Evolutionary conservation across 2,888 invertebrate species (phyloP), one percentile per base, ranked within the genome.

Genomic region (Tetragonisca angustula): DNA sequence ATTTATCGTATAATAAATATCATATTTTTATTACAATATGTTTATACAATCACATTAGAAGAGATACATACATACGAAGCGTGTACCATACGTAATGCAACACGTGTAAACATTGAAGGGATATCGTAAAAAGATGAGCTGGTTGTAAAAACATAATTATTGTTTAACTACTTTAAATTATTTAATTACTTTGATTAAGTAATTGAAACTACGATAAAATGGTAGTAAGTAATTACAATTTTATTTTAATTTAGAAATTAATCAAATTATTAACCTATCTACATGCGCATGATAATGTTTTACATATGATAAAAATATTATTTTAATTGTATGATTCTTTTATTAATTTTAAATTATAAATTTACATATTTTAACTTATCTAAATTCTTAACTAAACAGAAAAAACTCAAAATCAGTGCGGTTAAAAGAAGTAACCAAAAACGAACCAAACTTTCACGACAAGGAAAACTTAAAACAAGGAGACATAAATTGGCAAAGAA

Each of bases 301-400:
- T 54, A 36, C 32, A 50, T 13, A 62, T 1, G n/a, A 19, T 54
- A 9, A 15, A 27, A 36, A n/a, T 64, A 69, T 65, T 62, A 1
- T 19, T n/a, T 17, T 62, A 56, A 27, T 3, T 69, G 32, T 59
- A 21, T 59, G 17, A 27, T 61, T 21, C 19, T 19, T 62, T 15
- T 24, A 15, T 65, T 67, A 52, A n/a, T 32, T 65, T 15, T 43
- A 52, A 43, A 32, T 70, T 64, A 68, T 79, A 24, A 52, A 52
- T 27, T 5, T 52, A 50, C 67, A 3, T 68, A 17, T 49, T n/a
- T 49, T 52, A 13, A 68, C 9, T 19, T 52, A 36, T 21, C 50
- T 69, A 49, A 43, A 69, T 61, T 68, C 73, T 76, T 67, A 79
- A 94, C 95, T 95, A 96, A 96, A 95, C 95, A 95, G 88, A 95